Evolutionary conservation across 2,113 vertebrate genomes (phyloP), one percentile per base, ranked within the genome.

Genomic region (Nanger granti): DNA sequence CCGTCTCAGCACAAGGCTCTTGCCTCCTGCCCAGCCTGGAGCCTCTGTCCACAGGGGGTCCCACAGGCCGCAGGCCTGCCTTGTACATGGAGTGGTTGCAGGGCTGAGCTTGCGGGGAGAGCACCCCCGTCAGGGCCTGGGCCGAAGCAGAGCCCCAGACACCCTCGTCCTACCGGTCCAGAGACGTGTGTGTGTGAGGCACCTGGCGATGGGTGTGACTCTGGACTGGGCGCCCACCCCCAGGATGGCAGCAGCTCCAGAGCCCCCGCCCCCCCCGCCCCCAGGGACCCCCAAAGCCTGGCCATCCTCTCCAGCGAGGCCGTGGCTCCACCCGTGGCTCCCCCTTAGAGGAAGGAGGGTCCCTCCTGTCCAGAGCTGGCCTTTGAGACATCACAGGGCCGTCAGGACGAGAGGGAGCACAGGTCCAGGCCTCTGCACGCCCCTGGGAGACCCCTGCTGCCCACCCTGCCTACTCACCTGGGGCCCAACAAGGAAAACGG

Each of bases 401-500:
- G 1, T 3, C 8, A 24, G 47, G 22, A 13, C 49, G 55, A 82
- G 47, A 66, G 47, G 28, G 18, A 52, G 6, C 55, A 9, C 14
- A 64, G 29, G 62, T 34, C n/a, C 29, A 47, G 73, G 31, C 12
- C 54, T 66, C 18, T 4, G 7, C 44, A 2, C 54, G 86, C 52
- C 0, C 66, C 31, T 18, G 41, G 0, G 0, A 4, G 8, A 14
- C 52, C n/a, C 26, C 24, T 44, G 73, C 41, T 26, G 4, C 0
- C 90, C 94, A 11, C 12, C 62, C 47, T 10, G 7, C 5, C 34
- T 49, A 2, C 98, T 15, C 99, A 99, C 99, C 99, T 99, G 98
- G 93, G 93, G 59, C 4, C 83, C 2, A 60, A 49, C 0, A 98
- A 26, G 0, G 98, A 98, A 62, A 98, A 98, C 55, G 94, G 98